These are phyloP conservation scores for Actinia tenebrosa DNA, from an alignment of 64 coral and sea anemone species.

Conservation along the genomic window DNA sequence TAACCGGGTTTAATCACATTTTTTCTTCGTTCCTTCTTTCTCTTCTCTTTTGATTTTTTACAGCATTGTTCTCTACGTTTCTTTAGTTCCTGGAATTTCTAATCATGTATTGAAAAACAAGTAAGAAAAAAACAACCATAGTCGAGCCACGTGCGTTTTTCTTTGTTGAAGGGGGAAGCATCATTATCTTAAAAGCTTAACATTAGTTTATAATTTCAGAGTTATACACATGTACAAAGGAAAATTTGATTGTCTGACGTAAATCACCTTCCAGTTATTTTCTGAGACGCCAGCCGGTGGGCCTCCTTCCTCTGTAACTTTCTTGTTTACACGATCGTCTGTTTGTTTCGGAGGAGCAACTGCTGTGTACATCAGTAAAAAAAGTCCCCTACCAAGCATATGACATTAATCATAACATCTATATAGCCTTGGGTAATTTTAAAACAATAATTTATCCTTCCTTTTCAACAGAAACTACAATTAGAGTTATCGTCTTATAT, in stretches of 20 bases:
- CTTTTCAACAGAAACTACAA: neutral
- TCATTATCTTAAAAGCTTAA: no score
- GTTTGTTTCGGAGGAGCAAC: slow-evolving; percentile 29
- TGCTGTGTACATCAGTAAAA: slow-evolving; percentile 23
- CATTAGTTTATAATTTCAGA: no score
- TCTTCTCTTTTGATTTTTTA: slow-evolving; percentile 40
- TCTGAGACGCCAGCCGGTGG: slow-evolving; percentile 45
- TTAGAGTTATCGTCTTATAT: no score
- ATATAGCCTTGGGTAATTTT: neutral
- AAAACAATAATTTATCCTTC: neutral
- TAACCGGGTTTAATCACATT: slow-evolving; percentile 33
- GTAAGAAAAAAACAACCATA: neutral
- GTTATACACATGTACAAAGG: no score
- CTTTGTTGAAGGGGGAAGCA: no score
- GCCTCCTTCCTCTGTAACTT: neutral
- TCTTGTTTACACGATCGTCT: neutral
- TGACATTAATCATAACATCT: neutral
- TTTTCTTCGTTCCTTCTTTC: slow-evolving; percentile 20
- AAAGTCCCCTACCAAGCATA: neutral
- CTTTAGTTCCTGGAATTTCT: slow-evolving; percentile 67
- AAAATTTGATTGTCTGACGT: neutral
- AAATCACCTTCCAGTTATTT: slow-evolving; percentile 42
- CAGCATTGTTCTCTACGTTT: slow-evolving; percentile 42
- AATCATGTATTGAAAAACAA: neutral
- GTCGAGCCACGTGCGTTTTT: no score